Conservation (phyloP, 2,888 invertebrate genomes). For the Andrena marginata region DNA sequence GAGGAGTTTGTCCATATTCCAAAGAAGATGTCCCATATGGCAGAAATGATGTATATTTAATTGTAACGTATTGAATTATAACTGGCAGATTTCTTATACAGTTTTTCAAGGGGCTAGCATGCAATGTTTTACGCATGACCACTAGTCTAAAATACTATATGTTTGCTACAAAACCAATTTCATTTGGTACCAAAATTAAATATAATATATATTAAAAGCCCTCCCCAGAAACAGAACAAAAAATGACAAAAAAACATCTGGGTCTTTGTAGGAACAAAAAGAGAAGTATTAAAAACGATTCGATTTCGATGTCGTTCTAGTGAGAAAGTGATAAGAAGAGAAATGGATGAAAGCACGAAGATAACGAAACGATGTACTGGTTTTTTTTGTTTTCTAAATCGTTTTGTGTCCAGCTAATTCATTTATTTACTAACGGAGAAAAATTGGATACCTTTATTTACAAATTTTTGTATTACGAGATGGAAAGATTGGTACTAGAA, state of each 20-base stretch:
- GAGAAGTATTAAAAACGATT: slow-evolving; percentile 31
- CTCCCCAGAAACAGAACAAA: slow-evolving; percentile 52
- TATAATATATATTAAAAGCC: slow-evolving; percentile 64
- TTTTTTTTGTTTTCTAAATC: slow-evolving; percentile 42
- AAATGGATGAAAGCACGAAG: background rate
- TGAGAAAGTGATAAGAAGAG: slow-evolving; percentile 20
- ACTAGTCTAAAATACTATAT: slow-evolving; percentile 49
- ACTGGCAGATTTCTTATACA: slow-evolving; percentile 53
- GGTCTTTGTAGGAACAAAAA: slow-evolving; percentile 29
- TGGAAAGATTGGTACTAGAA: slow-evolving; percentile 64
- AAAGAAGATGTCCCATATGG: slow-evolving; percentile 99
- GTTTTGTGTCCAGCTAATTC: slow-evolving; percentile 40
- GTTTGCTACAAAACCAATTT: slow-evolving; percentile 63
- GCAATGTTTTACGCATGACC: slow-evolving; percentile 43
- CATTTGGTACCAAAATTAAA: slow-evolving; percentile 76
- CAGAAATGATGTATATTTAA: slow-evolving; percentile 98
- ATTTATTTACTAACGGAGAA: slow-evolving; percentile 50
- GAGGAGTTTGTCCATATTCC: slow-evolving; percentile 98
- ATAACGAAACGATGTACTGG: slow-evolving; percentile 15
- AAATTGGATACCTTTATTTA: slow-evolving; percentile 59
- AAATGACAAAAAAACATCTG: slow-evolving; percentile 41
- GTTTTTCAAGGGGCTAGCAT: slow-evolving; percentile 52
- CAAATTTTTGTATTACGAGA: slow-evolving; percentile 70
- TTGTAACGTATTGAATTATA: slow-evolving; percentile 55
- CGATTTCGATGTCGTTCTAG: slow-evolving; percentile 22